These are phyloP conservation scores for Zoroaster sp. DNA, from an alignment of 53 echinoderm and acorn worm species.

Conservation along the genomic window DNA sequence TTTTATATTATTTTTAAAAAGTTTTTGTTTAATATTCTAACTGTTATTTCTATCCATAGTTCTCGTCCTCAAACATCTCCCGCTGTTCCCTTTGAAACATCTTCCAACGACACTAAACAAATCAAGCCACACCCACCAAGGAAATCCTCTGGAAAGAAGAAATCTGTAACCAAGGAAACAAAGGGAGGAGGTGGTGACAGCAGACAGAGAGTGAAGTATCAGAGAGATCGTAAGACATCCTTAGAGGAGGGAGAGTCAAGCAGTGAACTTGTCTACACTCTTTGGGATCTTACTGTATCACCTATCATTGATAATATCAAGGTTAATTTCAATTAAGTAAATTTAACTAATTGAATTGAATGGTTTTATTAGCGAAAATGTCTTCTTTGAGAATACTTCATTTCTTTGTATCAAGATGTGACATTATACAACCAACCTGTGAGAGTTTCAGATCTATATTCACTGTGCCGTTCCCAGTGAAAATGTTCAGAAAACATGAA, in stretches of 20 bases:
- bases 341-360: too few relatives aligned
- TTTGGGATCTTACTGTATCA: conserved; percentile 89
- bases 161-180: conserved; percentile 46
- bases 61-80: conserved; percentile 85
- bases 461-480: too few relatives aligned
- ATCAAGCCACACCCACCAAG: conserved; percentile 48
- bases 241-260: conserved; percentile 51
- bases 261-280: conserved; percentile 69
- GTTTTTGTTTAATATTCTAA: background rate
- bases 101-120: conserved; percentile 22
- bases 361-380: too few relatives aligned
- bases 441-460: too few relatives aligned
- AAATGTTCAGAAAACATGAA: too few relatives aligned
- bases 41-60: background rate
- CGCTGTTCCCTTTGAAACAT: conserved; percentile 53
- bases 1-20: too few relatives aligned
- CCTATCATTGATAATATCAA: conserved; percentile 93
- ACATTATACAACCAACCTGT: too few relatives aligned
- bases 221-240: conserved; percentile 42
- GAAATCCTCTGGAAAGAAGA: conserved; percentile 52
- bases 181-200: conserved; percentile 55
- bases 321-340: too few relatives aligned
- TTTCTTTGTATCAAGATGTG: too few relatives aligned
- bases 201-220: conserved; percentile 54
- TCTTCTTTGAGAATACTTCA: too few relatives aligned